These are phyloP conservation scores for Elephas maximus DNA, from an alignment of 2,113 vertebrate species.

Conservation along the genomic window DNA sequence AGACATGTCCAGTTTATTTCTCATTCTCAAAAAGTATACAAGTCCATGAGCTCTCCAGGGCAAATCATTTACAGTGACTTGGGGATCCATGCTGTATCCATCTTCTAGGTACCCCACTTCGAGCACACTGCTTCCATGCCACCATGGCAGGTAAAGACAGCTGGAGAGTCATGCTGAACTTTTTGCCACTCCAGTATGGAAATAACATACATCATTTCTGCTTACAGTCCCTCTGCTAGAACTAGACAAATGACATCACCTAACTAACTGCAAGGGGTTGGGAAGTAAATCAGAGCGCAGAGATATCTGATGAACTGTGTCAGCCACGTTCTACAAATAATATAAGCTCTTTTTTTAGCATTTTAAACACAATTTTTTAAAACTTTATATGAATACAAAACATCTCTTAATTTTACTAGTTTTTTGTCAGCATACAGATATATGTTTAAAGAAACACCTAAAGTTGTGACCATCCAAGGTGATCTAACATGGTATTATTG, in stretches of 20 bases:
- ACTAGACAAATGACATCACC: constrained; percentile 16
- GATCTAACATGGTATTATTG: neutral
- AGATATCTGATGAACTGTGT: neutral
- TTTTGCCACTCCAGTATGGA: neutral
- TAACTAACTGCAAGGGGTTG: constrained; percentile 24
- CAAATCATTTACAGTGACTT: neutral
- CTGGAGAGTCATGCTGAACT: constrained; percentile 13
- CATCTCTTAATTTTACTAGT: constrained; percentile 52
- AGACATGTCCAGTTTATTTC: constrained; percentile 70
- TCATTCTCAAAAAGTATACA: constrained; percentile 21
- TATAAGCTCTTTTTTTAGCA: constrained; percentile 30
- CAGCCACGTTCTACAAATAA: constrained; percentile 68
- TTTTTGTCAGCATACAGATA: constrained; percentile 50
- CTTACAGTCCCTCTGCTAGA: neutral
- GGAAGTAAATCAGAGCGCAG: constrained; percentile 26
- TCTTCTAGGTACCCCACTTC: neutral
- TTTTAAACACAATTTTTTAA: constrained; percentile 69
- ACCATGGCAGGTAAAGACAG: neutral
- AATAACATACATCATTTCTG: constrained; percentile 33
- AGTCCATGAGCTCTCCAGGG: constrained; percentile 32
- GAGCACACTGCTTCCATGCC: neutral
- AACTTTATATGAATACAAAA: constrained; percentile 72
- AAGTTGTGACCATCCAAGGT: constrained; percentile 16
- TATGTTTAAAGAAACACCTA: constrained; percentile 53
- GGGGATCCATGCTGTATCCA: neutral